These are phyloP conservation scores for Leptinotarsa peninsularis DNA, from an alignment of 2,888 invertebrate genomes.

Conservation along the genomic window DNA sequence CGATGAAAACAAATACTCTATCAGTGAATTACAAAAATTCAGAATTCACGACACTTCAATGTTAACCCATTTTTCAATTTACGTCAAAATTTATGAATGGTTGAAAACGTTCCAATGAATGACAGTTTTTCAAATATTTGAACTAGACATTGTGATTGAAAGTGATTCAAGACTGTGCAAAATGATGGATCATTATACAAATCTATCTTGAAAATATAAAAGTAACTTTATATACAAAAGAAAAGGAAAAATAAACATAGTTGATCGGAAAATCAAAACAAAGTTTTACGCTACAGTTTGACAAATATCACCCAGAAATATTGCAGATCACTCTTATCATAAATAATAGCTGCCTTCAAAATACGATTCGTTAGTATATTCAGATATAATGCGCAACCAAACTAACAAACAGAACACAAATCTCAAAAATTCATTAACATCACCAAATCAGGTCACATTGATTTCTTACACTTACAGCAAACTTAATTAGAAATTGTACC, in stretches of 20 bases:
- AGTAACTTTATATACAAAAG: not conserved
- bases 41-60: too few species aligned
- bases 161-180: not conserved
- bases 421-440: constrained; percentile 27
- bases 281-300: too few species aligned
- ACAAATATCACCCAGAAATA: not conserved
- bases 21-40: too few species aligned
- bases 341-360: constrained; percentile 9
- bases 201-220: too few species aligned
- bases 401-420: constrained; percentile 4
- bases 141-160: not conserved
- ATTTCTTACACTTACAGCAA: constrained; percentile 46
- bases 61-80: too few species aligned
- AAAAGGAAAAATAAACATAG: not conserved
- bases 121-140: not conserved
- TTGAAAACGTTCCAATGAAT: too few species aligned
- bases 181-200: too few species aligned
- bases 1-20: too few species aligned
- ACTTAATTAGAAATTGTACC: constrained; percentile 59
- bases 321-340: not conserved
- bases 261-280: too few species aligned
- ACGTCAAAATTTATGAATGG: too few species aligned
- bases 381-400: constrained; percentile 4
- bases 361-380: not conserved
- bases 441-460: constrained; percentile 44